Base-by-base conservation (phyloP, 2,113 vertebrate species). In the Nyctibius bracteatus region DNA sequence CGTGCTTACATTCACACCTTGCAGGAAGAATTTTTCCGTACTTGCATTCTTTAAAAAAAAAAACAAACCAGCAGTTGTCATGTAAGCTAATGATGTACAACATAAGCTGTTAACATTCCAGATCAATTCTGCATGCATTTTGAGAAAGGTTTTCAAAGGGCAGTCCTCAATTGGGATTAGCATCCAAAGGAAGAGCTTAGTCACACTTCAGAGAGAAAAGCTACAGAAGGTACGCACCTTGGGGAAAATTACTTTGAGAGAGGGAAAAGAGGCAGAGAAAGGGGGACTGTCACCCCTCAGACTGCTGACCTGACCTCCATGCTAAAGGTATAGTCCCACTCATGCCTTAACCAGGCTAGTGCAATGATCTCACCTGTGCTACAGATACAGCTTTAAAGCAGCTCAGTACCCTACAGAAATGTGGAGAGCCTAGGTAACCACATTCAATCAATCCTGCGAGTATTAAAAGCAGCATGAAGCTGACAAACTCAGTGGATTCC, bases 21-120 rank as follows among this genome's bases (percentile, higher is more conserved):
- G 86, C n/a, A 98, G 96, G 78, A 98, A 98, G 88, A 98, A 98
- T 31, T 73, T 98, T 59, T 81, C 97, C 46, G 92, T 44, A 94
- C 52, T 98, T 58, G 92, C 17, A 30, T 98, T 98, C 98, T 98
- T 95, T 71, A 27, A 87, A 87, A 93, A 52, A 91, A 74, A 31
- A 16, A 57, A 66, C 2, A 87, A 58, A 57, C 3, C 31, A 81
- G 58, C 22, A 74, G 39, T 28, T 74, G 33, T 61, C 44, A 59
- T 86, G 88, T 70, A 90, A 63, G 31, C 15, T 62, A 12, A 51
- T 3, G 11, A 51, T 6, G 24, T 39, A 47, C 46, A 92, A 88
- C 39, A 17, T 10, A 78, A 84, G 18, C 13, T 65, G 44, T 84
- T 72, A 41, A 24, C 11, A 31, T 25, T 81, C 18, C 4, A 2